Evolutionary conservation across 2,797 vertebrate genomes (phyloP).

Genomic region (Gobionotothen gibberifrons): DNA sequence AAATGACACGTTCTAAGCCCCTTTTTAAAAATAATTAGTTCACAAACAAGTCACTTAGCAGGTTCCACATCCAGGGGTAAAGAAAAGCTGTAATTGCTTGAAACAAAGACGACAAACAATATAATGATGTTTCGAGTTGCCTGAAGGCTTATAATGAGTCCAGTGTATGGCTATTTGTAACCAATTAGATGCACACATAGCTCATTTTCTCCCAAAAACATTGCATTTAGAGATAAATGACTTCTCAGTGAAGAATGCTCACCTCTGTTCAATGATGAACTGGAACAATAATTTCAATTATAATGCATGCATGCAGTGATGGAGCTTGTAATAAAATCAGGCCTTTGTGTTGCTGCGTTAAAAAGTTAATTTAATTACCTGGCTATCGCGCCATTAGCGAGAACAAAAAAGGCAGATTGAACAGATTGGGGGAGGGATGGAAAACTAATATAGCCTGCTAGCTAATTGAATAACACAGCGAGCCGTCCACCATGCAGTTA

Average conservation of each 20-base stretch:
- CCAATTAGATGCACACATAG: constrained; percentile 51
- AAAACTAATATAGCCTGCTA: constrained; percentile 56
- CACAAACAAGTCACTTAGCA: constrained; percentile 36
- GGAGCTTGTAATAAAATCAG: constrained; percentile 57
- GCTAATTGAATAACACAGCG: constrained; percentile 62
- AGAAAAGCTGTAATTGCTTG: constrained; percentile 41
- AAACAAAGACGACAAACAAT: constrained; percentile 40
- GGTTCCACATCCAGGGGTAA: constrained; percentile 9
- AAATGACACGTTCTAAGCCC: background rate
- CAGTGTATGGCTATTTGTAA: constrained; percentile 40
- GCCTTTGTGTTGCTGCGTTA: constrained; percentile 63
- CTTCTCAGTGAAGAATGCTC: constrained; percentile 36
- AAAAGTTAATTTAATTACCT: constrained; percentile 75
- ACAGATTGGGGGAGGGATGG: constrained; percentile 47
- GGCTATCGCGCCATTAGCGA: constrained; percentile 45
- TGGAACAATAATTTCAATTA: constrained; percentile 76
- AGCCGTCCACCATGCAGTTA: constrained; percentile 22
- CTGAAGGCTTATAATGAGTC: constrained; percentile 51
- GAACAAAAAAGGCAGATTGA: constrained; percentile 54
- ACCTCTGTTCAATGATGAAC: constrained; percentile 49
- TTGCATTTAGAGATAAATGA: constrained; percentile 65
- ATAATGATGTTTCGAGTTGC: constrained; percentile 34
- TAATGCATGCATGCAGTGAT: constrained; percentile 56
- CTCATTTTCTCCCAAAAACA: constrained; percentile 50
- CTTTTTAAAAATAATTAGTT: background rate